Evolutionary conservation across 2,888 invertebrate species (phyloP).

Genomic region (Cheilosia urbana): DNA sequence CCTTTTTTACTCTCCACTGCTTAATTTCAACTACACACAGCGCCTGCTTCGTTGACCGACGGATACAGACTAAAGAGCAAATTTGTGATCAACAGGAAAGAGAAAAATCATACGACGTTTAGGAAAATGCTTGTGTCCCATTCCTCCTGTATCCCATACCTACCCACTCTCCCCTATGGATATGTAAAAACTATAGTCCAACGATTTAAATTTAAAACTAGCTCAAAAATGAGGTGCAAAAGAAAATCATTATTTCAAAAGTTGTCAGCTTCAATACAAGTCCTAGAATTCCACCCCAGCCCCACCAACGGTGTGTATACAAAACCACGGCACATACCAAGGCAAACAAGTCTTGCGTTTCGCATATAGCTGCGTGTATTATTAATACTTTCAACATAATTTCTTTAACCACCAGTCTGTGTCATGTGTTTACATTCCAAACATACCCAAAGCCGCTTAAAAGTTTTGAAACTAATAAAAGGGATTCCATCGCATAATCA

Average conservation of each 20-base stretch:
- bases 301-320: neutral
- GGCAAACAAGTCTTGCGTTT: neutral
- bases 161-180: no score
- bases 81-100: no score
- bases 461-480: conserved; percentile 62
- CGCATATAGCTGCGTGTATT: neutral
- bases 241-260: neutral
- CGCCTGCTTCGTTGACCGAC: no score
- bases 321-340: neutral
- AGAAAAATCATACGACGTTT: no score
- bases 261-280: neutral
- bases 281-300: neutral
- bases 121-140: no score
- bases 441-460: conserved; percentile 44
- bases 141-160: no score
- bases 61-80: no score
- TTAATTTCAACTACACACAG: no score
- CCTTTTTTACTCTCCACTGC: no score
- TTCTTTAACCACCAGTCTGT: conserved; percentile 18
- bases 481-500: conserved; percentile 60
- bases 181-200: no score
- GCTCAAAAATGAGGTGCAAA: neutral
- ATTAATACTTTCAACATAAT: conserved; percentile 38
- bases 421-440: conserved; percentile 56
- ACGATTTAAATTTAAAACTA: neutral